These are phyloP conservation scores for Nemopilema nomurai DNA, from an alignment of 30 jellyfish, hydroid and myxozoan genomes.

Conservation along the genomic window DNA sequence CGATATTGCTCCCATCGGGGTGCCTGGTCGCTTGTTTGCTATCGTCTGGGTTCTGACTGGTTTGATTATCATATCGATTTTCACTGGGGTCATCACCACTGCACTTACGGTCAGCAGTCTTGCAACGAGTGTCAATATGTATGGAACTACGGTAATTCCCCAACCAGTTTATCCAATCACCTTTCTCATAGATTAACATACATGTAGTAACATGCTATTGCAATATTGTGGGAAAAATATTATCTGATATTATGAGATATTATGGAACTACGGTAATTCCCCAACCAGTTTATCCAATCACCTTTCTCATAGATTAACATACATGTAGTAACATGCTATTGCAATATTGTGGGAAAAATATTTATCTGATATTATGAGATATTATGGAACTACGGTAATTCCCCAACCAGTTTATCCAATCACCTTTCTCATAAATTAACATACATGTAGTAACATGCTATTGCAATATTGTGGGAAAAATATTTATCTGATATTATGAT, in stretches of 20 bases:
- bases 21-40: conserved; percentile 97
- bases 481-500: background rate
- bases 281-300: too few species aligned
- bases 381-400: conserved; percentile 81
- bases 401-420: too few species aligned
- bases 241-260: background rate
- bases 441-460: too few species aligned
- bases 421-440: too few species aligned
- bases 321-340: too few species aligned
- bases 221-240: background rate
- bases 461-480: background rate
- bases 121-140: conserved; percentile 66
- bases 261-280: conserved; percentile 71
- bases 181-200: too few species aligned
- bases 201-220: too few species aligned
- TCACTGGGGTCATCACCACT: conserved; percentile 96
- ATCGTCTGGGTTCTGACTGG: conserved; percentile 97
- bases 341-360: background rate
- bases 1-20: conserved; percentile 98
- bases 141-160: conserved; percentile 85
- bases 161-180: too few species aligned
- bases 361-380: background rate
- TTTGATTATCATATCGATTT: conserved; percentile 84
- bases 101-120: conserved; percentile 87
- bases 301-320: too few species aligned